A percentile compares a stretch with the other conserved stretches of the same genome.
Conservation (phyloP, 2,888 invertebrate genomes). For the Ichneumon xanthorius region DNA sequence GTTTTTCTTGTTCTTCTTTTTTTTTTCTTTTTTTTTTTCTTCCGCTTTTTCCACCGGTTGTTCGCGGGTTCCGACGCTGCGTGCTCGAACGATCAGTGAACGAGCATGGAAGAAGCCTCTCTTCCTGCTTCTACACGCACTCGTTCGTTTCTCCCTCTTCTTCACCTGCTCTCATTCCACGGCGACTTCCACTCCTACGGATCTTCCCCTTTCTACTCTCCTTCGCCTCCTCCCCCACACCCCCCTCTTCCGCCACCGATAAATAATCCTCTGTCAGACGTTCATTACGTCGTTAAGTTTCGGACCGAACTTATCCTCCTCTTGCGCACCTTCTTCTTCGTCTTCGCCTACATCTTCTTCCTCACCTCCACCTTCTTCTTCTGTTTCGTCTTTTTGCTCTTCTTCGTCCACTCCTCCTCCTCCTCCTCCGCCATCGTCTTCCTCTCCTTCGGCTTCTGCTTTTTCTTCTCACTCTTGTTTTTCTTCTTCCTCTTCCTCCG, state of each 20-base stretch:
- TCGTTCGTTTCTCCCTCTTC: slow-evolving; percentile 41
- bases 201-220: slow-evolving; percentile 64
- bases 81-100: slow-evolving; percentile 51
- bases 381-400: background rate
- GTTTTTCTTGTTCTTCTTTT: slow-evolving; percentile 11
- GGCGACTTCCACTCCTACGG: slow-evolving; percentile 59
- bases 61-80: slow-evolving; percentile 36
- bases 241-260: slow-evolving; percentile 72
- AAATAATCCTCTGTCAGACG: slow-evolving; percentile 83
- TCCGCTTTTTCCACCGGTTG: slow-evolving; percentile 36
- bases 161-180: slow-evolving; percentile 62
- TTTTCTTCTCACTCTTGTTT: slow-evolving; percentile 36
- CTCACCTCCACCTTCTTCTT: slow-evolving; percentile 37
- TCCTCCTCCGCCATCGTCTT: too few species aligned
- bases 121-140: slow-evolving; percentile 48
- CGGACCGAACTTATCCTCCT: slow-evolving; percentile 75
- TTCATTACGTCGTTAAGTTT: slow-evolving; percentile 83
- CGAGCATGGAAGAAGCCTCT: slow-evolving; percentile 39
- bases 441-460: too few species aligned
- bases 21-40: slow-evolving; percentile 17
- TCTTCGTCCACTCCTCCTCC: too few species aligned
- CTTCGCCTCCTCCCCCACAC: slow-evolving; percentile 57
- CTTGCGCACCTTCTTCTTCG: slow-evolving; percentile 45
- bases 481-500: background rate
- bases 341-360: slow-evolving; percentile 45